phyloP scores from a whole-genome alignment of 2,113 vertebrate species.

The Alaudala cheleensis region DNA sequence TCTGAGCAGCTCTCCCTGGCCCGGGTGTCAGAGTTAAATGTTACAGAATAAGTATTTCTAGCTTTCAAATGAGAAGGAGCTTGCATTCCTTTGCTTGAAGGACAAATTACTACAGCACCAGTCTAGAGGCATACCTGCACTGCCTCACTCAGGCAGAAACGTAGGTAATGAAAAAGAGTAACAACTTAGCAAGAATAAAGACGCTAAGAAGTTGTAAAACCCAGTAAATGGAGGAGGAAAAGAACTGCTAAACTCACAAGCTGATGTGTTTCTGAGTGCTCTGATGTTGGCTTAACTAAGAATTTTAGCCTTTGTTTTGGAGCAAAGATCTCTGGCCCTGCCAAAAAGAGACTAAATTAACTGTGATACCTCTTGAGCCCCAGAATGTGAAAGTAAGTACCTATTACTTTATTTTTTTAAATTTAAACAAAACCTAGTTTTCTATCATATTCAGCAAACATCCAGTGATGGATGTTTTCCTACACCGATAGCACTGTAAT shows the following conservation, averaged over 20 bases:
- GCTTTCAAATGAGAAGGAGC: background rate
- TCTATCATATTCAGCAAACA: background rate
- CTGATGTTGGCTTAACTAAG: background rate
- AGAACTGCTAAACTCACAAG: background rate
- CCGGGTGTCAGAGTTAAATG: background rate
- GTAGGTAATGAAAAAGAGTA: background rate
- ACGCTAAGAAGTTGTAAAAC: background rate
- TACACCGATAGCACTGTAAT: background rate
- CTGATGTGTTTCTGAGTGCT: background rate
- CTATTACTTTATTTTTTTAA: background rate
- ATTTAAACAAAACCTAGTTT: background rate
- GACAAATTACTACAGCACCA: background rate
- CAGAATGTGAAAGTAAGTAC: background rate
- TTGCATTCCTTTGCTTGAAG: background rate
- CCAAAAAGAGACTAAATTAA: background rate
- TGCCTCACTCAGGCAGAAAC: background rate
- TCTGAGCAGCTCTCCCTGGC: background rate
- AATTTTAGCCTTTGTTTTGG: background rate
- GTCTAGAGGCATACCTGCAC: background rate
- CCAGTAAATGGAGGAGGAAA: background rate
- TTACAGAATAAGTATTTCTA: background rate
- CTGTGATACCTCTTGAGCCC: background rate
- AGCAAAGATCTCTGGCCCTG: background rate
- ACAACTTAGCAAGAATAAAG: background rate
- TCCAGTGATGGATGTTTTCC: background rate